A percentile compares a stretch with the other conserved stretches of the same genome.
These are phyloP conservation scores for Ailuropoda melanoleuca DNA, from an alignment of 2,113 vertebrate genomes.

Conservation along the genomic window DNA sequence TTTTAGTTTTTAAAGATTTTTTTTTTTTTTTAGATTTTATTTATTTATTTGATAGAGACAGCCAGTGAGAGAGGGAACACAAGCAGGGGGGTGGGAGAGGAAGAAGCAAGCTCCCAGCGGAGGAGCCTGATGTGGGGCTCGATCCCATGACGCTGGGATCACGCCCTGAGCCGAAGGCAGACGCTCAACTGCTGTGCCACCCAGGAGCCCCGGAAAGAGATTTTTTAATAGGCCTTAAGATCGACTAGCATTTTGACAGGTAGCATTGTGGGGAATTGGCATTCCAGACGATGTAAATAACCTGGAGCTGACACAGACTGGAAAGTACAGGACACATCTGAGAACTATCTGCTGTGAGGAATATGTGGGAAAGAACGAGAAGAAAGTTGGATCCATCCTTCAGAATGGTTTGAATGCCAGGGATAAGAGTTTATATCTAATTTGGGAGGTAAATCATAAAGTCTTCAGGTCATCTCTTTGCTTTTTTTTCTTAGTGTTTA, in stretches of 20 bases:
- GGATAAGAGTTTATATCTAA: neutral
- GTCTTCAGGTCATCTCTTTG: neutral
- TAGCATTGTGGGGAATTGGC: neutral
- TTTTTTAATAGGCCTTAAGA: neutral
- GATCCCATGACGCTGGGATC: too few species aligned
- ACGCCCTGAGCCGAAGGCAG: too few species aligned
- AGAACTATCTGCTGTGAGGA: neutral
- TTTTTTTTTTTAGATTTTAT: too few species aligned
- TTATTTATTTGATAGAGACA: too few species aligned
- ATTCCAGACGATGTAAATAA: neutral
- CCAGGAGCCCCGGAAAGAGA: too few species aligned
- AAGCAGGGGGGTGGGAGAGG: too few species aligned
- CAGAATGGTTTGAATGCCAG: neutral
- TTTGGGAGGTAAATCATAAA: neutral
- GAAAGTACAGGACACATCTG: neutral
- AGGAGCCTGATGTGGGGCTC: too few species aligned
- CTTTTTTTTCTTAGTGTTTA: slow-evolving; percentile 4
- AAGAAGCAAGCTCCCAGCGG: too few species aligned
- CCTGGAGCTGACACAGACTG: neutral
- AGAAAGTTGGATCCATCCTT: neutral
- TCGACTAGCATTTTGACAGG: neutral
- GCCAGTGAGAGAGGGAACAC: too few species aligned
- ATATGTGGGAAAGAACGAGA: neutral
- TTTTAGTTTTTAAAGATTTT: too few species aligned
- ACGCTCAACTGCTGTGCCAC: too few species aligned